phyloP scores from a whole-genome alignment of 1,140 invertebrate genomes.

The Brachionus paranguensis region DNA sequence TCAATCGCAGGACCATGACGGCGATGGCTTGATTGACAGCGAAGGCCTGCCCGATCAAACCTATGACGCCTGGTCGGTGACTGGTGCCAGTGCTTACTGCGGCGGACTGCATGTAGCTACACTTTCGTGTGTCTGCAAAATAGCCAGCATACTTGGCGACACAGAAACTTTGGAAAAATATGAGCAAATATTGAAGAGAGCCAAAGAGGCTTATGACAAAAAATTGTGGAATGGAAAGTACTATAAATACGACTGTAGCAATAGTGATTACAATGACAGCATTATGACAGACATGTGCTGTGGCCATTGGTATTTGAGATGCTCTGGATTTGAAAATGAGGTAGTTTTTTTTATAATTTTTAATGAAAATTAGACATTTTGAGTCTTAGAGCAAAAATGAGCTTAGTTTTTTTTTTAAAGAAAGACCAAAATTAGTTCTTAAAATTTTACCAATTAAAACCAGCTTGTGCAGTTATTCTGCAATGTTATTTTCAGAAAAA shows the following conservation, averaged over 20 bases:
- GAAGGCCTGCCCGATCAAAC: slow-evolving; percentile 81
- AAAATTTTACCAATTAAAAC: no score
- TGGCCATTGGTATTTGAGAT: slow-evolving; percentile 77
- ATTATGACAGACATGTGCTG: slow-evolving; percentile 88
- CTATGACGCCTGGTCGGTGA: slow-evolving; percentile 84
- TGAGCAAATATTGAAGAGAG: slow-evolving; percentile 65
- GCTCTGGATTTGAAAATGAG: slow-evolving; percentile 54
- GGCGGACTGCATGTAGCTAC: slow-evolving; percentile 80
- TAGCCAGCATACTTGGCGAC: slow-evolving; percentile 66
- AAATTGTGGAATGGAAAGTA: slow-evolving; percentile 82
- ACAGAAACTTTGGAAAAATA: slow-evolving; percentile 64
- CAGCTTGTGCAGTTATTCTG: no score
- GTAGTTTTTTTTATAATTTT: slow-evolving; percentile 38
- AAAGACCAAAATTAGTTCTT: no score
- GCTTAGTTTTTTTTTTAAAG: no score
- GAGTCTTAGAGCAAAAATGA: no score
- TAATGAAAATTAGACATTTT: no score
- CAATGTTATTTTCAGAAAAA: no score
- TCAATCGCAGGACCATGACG: slow-evolving; percentile 69
- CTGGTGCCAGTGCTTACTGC: slow-evolving; percentile 81
- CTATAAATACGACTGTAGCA: slow-evolving; percentile 75
- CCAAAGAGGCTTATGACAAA: slow-evolving; percentile 66
- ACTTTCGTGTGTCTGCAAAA: slow-evolving; percentile 65
- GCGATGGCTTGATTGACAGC: slow-evolving; percentile 85
- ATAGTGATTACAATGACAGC: slow-evolving; percentile 61